Percentiles rank a stretch among this genome's conserved stretches.
These are phyloP conservation scores for Calidris pugnax DNA, from an alignment of 2,113 vertebrate species.

Conservation along the genomic window DNA sequence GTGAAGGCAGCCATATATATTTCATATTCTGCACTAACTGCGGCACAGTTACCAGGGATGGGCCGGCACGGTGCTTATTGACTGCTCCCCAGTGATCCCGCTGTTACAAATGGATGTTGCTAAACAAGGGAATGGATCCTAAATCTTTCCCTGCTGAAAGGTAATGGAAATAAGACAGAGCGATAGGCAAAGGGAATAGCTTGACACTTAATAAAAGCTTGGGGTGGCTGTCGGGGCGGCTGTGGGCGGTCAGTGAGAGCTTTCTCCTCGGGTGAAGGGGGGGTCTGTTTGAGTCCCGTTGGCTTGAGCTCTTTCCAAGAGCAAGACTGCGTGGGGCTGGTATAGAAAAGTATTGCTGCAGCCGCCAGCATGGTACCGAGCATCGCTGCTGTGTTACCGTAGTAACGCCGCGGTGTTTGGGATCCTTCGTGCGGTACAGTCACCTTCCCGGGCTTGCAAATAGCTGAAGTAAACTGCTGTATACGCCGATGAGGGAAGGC, in stretches of 20 bases:
- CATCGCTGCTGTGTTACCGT: background rate
- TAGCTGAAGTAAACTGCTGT: background rate
- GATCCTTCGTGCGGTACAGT: background rate
- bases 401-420: background rate
- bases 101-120: constrained; percentile 30
- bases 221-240: background rate
- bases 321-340: background rate
- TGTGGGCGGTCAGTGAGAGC: background rate
- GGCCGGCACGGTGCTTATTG: background rate
- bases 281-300: background rate
- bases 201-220: background rate
- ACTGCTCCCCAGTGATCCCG: constrained; percentile 32
- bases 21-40: constrained; percentile 44
- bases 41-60: background rate
- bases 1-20: constrained; percentile 53
- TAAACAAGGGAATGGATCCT: constrained; percentile 40
- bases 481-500: fast-evolving
- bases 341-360: background rate
- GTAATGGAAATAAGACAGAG: constrained; percentile 7
- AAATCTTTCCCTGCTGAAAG: constrained; percentile 44
- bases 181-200: background rate
- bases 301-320: background rate
- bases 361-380: background rate
- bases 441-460: background rate
- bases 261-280: fast-evolving